phyloP scores from a whole-genome alignment of 1,140 invertebrate species.

The Drosophila sulfurigaster region DNA sequence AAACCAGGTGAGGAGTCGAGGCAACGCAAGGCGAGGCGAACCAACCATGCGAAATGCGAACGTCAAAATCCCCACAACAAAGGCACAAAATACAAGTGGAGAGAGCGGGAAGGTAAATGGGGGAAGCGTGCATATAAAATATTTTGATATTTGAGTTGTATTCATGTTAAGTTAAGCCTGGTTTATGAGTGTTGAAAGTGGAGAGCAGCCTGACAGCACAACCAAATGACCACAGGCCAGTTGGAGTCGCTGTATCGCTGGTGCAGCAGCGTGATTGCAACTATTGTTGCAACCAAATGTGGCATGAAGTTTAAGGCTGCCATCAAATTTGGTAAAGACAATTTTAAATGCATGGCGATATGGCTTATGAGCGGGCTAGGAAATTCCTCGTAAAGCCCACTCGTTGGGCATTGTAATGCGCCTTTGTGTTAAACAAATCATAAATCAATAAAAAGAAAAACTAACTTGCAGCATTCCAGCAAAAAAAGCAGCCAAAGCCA shows the following conservation, averaged over 20 bases:
- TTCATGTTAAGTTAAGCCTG: conserved; percentile 83
- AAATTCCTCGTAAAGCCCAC: conserved; percentile 75
- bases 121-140: conserved; percentile 65
- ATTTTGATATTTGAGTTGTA: conserved; percentile 80
- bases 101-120: neutral
- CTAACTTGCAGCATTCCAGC: conserved; percentile 75
- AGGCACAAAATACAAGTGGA: neutral
- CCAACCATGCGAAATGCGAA: conserved; percentile 46
- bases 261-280: conserved; percentile 72
- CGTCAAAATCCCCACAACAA: conserved; percentile 40
- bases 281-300: conserved; percentile 80
- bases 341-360: conserved; percentile 74
- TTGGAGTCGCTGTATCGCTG: conserved; percentile 19
- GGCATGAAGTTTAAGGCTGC: conserved; percentile 82
- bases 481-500: neutral
- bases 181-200: conserved; percentile 81
- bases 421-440: conserved; percentile 83
- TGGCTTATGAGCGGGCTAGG: conserved; percentile 67
- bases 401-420: conserved; percentile 71
- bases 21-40: neutral
- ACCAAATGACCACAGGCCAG: conserved; percentile 16
- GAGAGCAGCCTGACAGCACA: conserved; percentile 25
- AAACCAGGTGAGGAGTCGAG: conserved; percentile 6
- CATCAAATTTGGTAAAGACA: conserved; percentile 82
- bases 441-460: conserved; percentile 84